A percentile compares a stretch with the other conserved stretches of the same genome.
Evolutionary conservation across 2,113 vertebrate species (phyloP).

Genomic region (Charadrius vociferus): DNA sequence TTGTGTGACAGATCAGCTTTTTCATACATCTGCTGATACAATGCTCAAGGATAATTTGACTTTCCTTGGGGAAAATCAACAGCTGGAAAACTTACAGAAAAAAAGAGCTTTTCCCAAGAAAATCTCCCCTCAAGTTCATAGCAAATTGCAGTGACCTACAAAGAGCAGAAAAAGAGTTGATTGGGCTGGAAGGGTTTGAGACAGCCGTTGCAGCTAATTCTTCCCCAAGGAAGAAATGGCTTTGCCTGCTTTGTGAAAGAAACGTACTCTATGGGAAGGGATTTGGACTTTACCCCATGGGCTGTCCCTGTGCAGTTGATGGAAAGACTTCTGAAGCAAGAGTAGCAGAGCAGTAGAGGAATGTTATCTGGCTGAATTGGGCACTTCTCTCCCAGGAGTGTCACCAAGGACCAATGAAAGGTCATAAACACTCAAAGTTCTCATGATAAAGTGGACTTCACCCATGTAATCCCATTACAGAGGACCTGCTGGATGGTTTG

Average conservation of each 20-base stretch:
- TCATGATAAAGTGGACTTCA: not conserved
- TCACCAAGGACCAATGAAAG: not conserved
- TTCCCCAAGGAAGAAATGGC: conserved; percentile 25
- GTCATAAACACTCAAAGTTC: not conserved
- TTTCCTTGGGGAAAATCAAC: conserved; percentile 63
- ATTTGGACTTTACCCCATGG: not conserved
- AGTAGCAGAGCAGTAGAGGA: not conserved
- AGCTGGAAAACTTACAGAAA: conserved; percentile 65
- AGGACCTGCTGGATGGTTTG: not conserved
- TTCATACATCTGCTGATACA: conserved; percentile 54
- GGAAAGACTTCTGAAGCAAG: not conserved
- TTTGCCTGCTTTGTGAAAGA: not conserved
- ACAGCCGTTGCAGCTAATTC: not conserved
- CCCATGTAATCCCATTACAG: not conserved
- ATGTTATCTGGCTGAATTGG: not conserved
- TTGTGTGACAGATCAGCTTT: conserved; percentile 39
- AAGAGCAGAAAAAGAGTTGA: not conserved
- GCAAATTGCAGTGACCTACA: conserved; percentile 50
- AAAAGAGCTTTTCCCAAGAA: conserved; percentile 62
- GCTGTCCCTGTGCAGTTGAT: not conserved
- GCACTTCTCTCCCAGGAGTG: not conserved
- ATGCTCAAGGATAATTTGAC: conserved; percentile 43
- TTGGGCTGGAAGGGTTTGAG: conserved; percentile 4
- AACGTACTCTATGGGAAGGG: not conserved
- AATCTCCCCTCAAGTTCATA: conserved; percentile 53